Evolutionary conservation across 2,888 invertebrate genomes (phyloP).

Genomic region (Idaea aversata): DNA sequence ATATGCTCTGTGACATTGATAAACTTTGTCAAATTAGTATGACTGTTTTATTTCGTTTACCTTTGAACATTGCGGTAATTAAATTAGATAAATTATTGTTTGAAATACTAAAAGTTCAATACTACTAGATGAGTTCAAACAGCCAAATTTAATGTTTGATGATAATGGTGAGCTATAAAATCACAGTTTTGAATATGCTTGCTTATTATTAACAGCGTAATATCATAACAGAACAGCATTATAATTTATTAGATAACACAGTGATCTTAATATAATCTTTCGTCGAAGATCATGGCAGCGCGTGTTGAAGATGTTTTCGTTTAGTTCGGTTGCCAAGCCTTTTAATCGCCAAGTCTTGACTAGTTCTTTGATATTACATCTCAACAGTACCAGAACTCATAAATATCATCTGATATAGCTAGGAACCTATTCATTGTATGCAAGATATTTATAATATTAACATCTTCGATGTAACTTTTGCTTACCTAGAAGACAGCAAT

Average conservation of each 20-base stretch:
- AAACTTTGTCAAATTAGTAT: constrained; percentile 40
- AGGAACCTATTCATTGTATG: not conserved
- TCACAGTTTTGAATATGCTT: not conserved
- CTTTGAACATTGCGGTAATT: constrained; percentile 19
- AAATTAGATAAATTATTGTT: constrained; percentile 7
- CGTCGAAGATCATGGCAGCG: constrained; percentile 34
- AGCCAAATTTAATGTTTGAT: not conserved
- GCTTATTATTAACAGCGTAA: not conserved
- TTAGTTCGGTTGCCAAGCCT: constrained; percentile 59
- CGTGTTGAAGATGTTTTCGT: constrained; percentile 58
- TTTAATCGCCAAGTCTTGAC: constrained; percentile 67
- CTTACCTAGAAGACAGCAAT: too few species aligned
- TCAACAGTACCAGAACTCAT: constrained; percentile 60
- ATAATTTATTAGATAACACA: constrained; percentile 19
- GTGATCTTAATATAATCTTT: constrained; percentile 45
- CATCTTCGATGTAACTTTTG: too few species aligned
- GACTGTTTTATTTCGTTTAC: constrained; percentile 22
- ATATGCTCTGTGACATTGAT: constrained; percentile 30
- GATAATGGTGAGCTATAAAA: not conserved
- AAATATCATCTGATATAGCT: constrained; percentile 42
- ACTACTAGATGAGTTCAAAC: not conserved
- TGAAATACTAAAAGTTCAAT: not conserved
- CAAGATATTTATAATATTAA: not conserved
- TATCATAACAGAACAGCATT: not conserved
- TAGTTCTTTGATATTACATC: constrained; percentile 72